Evolutionary conservation across 2,888 invertebrate species (phyloP), one percentile per base, ranked within the genome.

Genomic region (Caenorhabditis sp.): DNA sequence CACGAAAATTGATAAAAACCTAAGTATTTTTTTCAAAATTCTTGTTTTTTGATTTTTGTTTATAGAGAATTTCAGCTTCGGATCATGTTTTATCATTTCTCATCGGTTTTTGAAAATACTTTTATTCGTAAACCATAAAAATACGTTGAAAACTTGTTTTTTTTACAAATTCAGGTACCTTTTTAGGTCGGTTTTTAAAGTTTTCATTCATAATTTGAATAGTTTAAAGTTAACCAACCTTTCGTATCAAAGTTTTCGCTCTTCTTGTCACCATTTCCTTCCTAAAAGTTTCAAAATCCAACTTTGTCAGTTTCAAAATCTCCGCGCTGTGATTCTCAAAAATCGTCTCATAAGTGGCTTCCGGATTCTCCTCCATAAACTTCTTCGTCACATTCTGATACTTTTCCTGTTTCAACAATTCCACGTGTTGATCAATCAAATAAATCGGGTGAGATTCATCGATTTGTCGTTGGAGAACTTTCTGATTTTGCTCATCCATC

Each of bases 391-490:
- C 52, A 1, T 64, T 25, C 10, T 50, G 57, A 38, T 70, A 70
- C 14, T 58, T 50, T 0, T 59, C 23, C 20, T 74, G 65, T 49
- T 65, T 63, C 68, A 58, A 25, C 20, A 76, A 31, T 12, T 72
- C 52, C 20, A 64, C 38, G 43, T 76, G 76, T 14, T 64, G 57
- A 4, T 67, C 65, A 38, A 76, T 65, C 1, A 67, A 57, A 57
- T 60, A 63, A 20, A 61, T n/a, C 26, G 69, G 72, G 25, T 59
- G 54, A 57, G 50, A 49, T 3, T 58, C 26, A 5, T 52, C 50
- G 17, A 65, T 59, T 36, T 65, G 43, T 2, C 65, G 36, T 21
- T 31, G n/a, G 17, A 75, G 7, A 12, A 50, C 20, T 2, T 63
- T 27, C 25, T 26, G 58, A 21, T 70, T 59, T 14, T 67, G 62